Evolutionary conservation across 2,888 invertebrate species (phyloP), one percentile per base, ranked within the genome.

Genomic region (Anodontia alba): DNA sequence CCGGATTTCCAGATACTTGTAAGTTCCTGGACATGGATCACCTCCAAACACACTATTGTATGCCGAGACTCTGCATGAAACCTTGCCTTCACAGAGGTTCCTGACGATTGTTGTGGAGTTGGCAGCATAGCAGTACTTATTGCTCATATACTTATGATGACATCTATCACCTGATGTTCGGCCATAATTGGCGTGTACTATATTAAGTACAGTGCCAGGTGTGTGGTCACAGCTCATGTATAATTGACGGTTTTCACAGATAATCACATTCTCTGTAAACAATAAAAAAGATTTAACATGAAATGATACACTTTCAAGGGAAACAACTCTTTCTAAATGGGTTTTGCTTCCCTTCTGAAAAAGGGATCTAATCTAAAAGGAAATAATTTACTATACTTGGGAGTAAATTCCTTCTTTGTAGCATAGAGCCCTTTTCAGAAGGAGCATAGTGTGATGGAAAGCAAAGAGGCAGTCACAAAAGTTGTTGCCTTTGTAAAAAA

Each of bases 1-100:
- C 12, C 73, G 49, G 15, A 73, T 51, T 36, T 78, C 78, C 26
- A 78, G 36, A 42, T 78, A 78, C 57, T 78, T 78, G 62, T 73
- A 78, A 26, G 57, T 69, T 0, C 78, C 78, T 38, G 23, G 33
- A 36, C 78, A 78, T 20, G 78, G 78, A 57, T 78, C 78, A 31
- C 78, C 78, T 43, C 78, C 78, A 46, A 78, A 78, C 23, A 73
- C 20, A 10, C 49, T 43, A 20, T n/a, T 62, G 15, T 68, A 51
- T 3, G 72, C 78, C 1, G 54, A 43, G 0, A 78, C 1, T 1
- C 33, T 57, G 17, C 78, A 78, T 23, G 51, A 43, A 31, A n/a
- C 17, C 20, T 42, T 49, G 1, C 43, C 36, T 17, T 73, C 29
- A 57, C 78, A 78, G 10, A 51, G 12, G 15, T n/a, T 43, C 36